Evolutionary conservation across 2,888 invertebrate species (phyloP).

Genomic region (Stomorhina lunata): DNA sequence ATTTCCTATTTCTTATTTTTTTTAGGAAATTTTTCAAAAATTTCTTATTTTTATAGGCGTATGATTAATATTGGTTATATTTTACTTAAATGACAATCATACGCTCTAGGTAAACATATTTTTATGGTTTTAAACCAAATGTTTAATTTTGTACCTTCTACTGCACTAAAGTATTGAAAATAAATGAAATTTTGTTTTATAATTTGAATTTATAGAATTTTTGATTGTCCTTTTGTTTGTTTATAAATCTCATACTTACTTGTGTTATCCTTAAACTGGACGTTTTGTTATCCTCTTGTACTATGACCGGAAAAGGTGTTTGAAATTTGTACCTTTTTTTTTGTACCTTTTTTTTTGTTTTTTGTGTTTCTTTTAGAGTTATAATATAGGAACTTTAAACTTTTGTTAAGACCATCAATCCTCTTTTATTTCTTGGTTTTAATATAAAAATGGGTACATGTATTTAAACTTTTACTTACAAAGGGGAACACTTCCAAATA

Average conservation of each 20-base stretch:
- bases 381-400: neutral
- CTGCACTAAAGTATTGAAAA: neutral
- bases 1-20: too few relatives aligned
- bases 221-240: too few relatives aligned
- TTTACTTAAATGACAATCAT: too few relatives aligned
- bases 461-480: constrained; percentile 8
- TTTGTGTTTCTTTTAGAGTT: neutral
- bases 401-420: neutral
- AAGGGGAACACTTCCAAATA: neutral
- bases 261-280: neutral
- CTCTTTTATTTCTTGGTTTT: constrained; percentile 1
- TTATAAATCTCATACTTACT: constrained; percentile 46
- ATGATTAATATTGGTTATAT: too few relatives aligned
- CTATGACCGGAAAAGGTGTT: neutral
- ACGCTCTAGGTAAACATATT: too few relatives aligned
- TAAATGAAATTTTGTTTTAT: neutral
- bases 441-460: constrained; percentile 34
- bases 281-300: constrained; percentile 26
- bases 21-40: too few relatives aligned
- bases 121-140: too few relatives aligned
- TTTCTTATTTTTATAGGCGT: too few relatives aligned
- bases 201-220: neutral
- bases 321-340: neutral
- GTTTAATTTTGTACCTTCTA: neutral
- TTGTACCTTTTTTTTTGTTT: too few relatives aligned